Conservation (phyloP, 2,888 invertebrate genomes). For the Tanypteryx hageni region DNA sequence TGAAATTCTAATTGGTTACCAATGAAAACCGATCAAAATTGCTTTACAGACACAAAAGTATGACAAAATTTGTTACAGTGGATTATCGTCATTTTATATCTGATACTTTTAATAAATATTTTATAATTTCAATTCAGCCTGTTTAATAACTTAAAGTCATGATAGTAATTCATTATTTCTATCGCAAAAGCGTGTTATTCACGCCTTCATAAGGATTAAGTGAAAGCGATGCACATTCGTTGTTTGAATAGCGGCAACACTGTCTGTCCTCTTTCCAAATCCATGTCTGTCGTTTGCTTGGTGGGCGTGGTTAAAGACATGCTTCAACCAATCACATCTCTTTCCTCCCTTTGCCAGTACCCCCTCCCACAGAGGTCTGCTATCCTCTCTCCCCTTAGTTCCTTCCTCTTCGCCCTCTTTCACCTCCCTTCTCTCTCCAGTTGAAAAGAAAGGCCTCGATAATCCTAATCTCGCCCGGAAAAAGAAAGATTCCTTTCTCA, state of each 20-base stretch:
- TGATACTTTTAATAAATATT: too few species aligned
- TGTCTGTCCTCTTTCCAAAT: neutral
- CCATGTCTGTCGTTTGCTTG: neutral
- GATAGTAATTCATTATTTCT: too few species aligned
- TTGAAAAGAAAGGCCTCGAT: neutral
- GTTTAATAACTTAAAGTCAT: too few species aligned
- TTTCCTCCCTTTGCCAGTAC: neutral
- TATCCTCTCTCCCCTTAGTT: neutral
- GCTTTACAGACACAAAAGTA: too few species aligned
- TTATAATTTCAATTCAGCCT: too few species aligned
- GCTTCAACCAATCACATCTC: neutral
- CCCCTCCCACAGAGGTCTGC: neutral
- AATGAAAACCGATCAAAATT: too few species aligned
- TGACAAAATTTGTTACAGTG: too few species aligned
- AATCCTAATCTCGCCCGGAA: neutral
- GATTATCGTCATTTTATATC: too few species aligned
- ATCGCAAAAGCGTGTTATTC: neutral
- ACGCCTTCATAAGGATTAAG: neutral
- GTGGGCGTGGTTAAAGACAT: constrained; percentile 10
- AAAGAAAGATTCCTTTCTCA: neutral
- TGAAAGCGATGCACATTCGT: neutral
- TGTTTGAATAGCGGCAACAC: neutral
- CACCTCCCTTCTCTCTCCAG: neutral
- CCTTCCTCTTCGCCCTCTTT: neutral
- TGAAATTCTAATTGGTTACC: too few species aligned